phyloP scores from a whole-genome alignment of 2,113 vertebrate species.

The Larimichthys polyactis region DNA sequence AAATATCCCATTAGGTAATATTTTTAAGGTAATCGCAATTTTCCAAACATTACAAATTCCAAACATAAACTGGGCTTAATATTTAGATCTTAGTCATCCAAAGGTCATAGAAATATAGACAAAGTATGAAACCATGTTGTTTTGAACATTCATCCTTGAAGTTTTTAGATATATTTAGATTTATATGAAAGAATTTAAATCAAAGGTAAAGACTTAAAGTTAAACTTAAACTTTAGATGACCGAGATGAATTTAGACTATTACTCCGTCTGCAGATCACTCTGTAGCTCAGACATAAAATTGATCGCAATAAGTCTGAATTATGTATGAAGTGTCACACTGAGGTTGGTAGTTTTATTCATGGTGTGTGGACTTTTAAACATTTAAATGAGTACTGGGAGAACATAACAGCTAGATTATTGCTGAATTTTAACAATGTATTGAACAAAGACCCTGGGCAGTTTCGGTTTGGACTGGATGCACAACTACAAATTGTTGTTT shows the following conservation, averaged over 20 bases:
- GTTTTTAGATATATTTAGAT: not conserved
- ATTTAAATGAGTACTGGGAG: too few species aligned
- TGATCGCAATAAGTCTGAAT: too few species aligned
- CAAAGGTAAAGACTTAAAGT: conserved; percentile 6
- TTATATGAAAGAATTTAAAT: not conserved
- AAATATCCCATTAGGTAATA: not conserved
- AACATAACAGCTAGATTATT: too few species aligned
- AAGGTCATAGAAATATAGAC: not conserved
- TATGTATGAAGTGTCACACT: too few species aligned
- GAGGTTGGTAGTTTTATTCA: too few species aligned
- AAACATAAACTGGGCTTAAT: not conserved
- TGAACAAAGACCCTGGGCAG: too few species aligned
- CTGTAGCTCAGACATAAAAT: too few species aligned
- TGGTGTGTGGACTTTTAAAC: too few species aligned
- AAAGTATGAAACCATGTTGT: not conserved
- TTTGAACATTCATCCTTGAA: not conserved
- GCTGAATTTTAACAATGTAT: too few species aligned
- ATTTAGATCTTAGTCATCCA: not conserved
- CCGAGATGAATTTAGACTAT: not conserved
- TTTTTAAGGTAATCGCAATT: not conserved
- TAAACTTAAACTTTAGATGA: not conserved
- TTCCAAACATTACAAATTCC: not conserved
- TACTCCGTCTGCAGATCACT: too few species aligned
- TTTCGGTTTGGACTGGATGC: too few species aligned
- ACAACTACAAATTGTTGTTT: too few species aligned